Conservation (phyloP, 2,888 invertebrate species). For the Merodon equestris region DNA sequence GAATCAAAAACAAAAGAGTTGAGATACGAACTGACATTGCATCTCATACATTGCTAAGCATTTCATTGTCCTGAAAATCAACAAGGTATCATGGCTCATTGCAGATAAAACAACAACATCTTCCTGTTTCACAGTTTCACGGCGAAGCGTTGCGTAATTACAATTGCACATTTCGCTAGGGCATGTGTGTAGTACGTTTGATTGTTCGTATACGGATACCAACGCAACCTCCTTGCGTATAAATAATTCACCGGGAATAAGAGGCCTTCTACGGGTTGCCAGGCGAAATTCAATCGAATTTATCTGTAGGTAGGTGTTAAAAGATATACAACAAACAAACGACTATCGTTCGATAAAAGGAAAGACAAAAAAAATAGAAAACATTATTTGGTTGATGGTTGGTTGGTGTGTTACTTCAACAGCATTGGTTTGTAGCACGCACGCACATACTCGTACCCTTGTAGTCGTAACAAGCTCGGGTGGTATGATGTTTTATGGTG, state of each 20-base stretch:
- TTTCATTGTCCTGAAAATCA: too few relatives aligned
- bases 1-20: conserved; percentile 34
- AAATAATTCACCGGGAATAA: conserved; percentile 32
- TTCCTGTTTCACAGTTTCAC: too few relatives aligned
- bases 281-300: conserved; percentile 34
- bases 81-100: too few relatives aligned
- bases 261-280: conserved; percentile 29
- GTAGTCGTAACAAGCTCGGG: conserved; percentile 49
- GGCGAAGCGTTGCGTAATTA: conserved; percentile 18
- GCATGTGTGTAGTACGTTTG: neutral
- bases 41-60: too few relatives aligned
- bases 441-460: conserved; percentile 3
- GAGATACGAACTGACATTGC: conserved; percentile 9
- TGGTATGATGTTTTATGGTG: conserved; percentile 67
- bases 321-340: conserved; percentile 41
- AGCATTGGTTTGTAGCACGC: conserved; percentile 39
- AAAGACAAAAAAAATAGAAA: conserved; percentile 15
- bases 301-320: conserved; percentile 57
- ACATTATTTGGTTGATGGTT: conserved; percentile 21
- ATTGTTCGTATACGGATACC: conserved; percentile 15
- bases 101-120: too few relatives aligned
- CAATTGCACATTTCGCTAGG: too few relatives aligned
- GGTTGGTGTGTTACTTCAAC: conserved; percentile 20
- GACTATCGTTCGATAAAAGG: conserved; percentile 52
- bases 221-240: conserved; percentile 8